Evolutionary conservation across 2,797 vertebrate species (phyloP).

Genomic region (Cossypha dichroa): DNA sequence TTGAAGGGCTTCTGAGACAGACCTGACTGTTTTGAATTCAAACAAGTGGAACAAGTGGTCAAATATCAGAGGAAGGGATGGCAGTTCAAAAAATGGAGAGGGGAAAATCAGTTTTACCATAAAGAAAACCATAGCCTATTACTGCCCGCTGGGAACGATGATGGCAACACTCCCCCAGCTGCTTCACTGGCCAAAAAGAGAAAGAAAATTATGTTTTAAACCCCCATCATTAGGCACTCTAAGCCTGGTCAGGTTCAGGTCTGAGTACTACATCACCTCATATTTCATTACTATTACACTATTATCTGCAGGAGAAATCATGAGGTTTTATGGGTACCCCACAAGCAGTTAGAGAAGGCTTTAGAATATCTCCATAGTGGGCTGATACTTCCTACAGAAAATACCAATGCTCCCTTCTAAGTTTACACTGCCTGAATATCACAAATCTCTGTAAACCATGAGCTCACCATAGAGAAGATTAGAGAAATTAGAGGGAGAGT

Average conservation of each 20-base stretch:
- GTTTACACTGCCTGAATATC: neutral
- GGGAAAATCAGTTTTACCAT: neutral
- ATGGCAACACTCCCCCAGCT: neutral
- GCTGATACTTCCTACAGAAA: neutral
- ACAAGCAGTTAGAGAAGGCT: neutral
- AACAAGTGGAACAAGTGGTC: neutral
- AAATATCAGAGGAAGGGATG: neutral
- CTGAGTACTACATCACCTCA: neutral
- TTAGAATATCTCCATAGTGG: neutral
- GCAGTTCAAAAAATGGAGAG: neutral
- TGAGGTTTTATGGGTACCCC: neutral
- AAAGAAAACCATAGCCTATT: neutral
- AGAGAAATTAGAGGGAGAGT: neutral
- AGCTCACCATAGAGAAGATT: neutral
- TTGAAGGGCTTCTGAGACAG: neutral
- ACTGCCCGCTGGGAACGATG: neutral
- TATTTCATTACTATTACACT: neutral
- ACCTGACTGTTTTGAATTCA: neutral
- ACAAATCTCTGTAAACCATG: neutral
- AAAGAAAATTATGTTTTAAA: neutral
- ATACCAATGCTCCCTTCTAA: neutral
- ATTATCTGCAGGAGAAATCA: neutral
- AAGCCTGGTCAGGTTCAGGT: neutral
- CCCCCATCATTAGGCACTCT: neutral
- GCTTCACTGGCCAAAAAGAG: neutral